Evolutionary conservation across 2,797 vertebrate genomes (phyloP).

Genomic region (Notamacropus eugenii): DNA sequence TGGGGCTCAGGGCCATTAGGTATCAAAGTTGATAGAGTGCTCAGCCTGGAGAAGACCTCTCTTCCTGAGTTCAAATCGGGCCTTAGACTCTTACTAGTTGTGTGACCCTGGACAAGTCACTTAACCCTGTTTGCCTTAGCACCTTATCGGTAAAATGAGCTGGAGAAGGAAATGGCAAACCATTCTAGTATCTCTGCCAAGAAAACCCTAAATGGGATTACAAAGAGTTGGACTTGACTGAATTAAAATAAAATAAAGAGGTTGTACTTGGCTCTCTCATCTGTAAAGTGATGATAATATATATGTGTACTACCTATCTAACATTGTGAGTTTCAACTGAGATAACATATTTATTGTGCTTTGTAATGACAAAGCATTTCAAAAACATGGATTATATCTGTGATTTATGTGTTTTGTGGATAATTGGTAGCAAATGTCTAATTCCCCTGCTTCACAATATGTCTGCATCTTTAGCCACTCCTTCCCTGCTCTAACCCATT

Average conservation of each 20-base stretch:
- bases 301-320: not conserved
- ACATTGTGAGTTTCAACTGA: not conserved
- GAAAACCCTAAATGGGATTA: not conserved
- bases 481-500: not conserved
- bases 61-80: not conserved
- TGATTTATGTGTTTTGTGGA: not conserved
- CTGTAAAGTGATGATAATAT: not conserved
- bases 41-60: not conserved
- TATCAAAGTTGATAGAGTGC: not conserved
- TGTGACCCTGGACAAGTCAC: not conserved
- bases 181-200: not conserved
- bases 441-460: not conserved
- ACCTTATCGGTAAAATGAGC: not conserved
- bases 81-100: not conserved
- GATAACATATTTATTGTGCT: not conserved
- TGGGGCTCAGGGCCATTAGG: not conserved
- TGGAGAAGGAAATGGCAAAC: not conserved
- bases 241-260: not conserved
- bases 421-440: not conserved
- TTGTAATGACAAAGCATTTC: not conserved
- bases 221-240: not conserved
- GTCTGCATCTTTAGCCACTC: not conserved
- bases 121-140: not conserved
- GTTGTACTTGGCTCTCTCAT: not conserved
- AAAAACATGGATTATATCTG: not conserved